Evolutionary conservation across 2,113 vertebrate species (phyloP).

Genomic region (Chrysochloris asiatica): DNA sequence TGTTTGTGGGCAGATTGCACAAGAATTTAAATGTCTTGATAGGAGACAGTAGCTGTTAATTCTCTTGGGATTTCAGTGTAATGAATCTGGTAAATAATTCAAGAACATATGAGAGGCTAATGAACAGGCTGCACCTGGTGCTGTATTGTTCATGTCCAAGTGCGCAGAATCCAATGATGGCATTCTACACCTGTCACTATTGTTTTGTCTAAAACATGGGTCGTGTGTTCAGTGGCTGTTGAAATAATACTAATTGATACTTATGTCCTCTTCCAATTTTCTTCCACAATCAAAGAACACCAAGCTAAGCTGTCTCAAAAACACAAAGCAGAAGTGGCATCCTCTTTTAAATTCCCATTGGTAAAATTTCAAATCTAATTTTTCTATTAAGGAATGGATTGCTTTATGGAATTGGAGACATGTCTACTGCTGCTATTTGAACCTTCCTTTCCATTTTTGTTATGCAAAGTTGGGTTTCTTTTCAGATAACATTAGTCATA

Average conservation of each 20-base stretch:
- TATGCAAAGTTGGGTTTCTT: constrained; percentile 10
- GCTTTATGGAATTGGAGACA: constrained; percentile 34
- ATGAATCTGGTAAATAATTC: constrained; percentile 75
- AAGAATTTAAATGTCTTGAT: constrained; percentile 63
- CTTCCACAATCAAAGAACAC: constrained; percentile 22
- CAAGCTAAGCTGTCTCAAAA: constrained; percentile 34
- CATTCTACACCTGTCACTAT: constrained; percentile 55
- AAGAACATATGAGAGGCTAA: constrained; percentile 47
- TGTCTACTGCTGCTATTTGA: constrained; percentile 16
- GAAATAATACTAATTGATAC: constrained; percentile 54
- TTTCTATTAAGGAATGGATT: background rate
- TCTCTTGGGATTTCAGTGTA: constrained; percentile 56
- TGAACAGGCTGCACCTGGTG: constrained; percentile 58
- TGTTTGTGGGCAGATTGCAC: constrained; percentile 33
- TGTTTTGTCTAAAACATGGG: constrained; percentile 29
- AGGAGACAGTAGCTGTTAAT: constrained; percentile 31
- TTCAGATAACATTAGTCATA: constrained; percentile 10
- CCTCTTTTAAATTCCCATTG: constrained; percentile 33
- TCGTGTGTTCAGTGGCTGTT: background rate
- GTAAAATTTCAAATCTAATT: constrained; percentile 54
- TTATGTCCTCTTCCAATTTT: constrained; percentile 39
- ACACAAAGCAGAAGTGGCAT: constrained; percentile 23
- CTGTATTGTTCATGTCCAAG: constrained; percentile 49
- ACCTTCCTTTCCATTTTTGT: constrained; percentile 30
- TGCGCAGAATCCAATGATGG: constrained; percentile 38